These are phyloP conservation scores for Campoletis sonorensis DNA, from an alignment of 1,140 invertebrate genomes.

Conservation along the genomic window DNA sequence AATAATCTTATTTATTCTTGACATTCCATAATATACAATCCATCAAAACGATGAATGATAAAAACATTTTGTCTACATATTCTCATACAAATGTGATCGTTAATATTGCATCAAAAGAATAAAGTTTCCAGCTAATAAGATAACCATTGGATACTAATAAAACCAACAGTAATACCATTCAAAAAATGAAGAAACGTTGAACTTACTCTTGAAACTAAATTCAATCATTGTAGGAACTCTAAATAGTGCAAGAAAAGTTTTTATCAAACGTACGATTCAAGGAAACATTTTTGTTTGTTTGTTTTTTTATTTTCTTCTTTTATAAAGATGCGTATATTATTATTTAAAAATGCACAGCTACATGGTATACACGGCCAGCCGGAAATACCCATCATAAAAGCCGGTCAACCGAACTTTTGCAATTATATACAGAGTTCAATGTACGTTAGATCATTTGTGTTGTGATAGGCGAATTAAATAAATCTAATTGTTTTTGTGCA, in stretches of 20 bases:
- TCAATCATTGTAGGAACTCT: no score
- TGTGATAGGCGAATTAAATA: conserved; percentile 7
- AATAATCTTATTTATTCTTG: not conserved
- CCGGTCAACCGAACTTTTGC: not conserved
- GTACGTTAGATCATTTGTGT: not conserved
- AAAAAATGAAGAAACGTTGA: no score
- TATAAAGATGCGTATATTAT: not conserved
- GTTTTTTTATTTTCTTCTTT: no score
- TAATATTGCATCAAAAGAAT: not conserved
- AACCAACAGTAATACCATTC: no score
- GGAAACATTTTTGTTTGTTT: not conserved
- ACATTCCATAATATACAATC: not conserved
- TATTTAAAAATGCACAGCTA: not conserved
- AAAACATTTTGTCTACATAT: no score
- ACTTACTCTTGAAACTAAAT: no score
- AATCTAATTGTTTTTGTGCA: not conserved
- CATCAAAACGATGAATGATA: not conserved
- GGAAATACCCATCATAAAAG: conserved; percentile 13
- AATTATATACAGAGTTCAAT: conserved; percentile 18
- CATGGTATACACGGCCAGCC: not conserved
- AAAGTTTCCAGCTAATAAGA: no score
- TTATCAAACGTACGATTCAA: not conserved
- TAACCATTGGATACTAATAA: no score
- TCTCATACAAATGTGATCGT: not conserved
- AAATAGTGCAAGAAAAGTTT: no score